A percentile compares a stretch with the other conserved stretches of the same genome.
Evolutionary conservation across 2,113 vertebrate species (phyloP).

Genomic region (Archilochus colubris): DNA sequence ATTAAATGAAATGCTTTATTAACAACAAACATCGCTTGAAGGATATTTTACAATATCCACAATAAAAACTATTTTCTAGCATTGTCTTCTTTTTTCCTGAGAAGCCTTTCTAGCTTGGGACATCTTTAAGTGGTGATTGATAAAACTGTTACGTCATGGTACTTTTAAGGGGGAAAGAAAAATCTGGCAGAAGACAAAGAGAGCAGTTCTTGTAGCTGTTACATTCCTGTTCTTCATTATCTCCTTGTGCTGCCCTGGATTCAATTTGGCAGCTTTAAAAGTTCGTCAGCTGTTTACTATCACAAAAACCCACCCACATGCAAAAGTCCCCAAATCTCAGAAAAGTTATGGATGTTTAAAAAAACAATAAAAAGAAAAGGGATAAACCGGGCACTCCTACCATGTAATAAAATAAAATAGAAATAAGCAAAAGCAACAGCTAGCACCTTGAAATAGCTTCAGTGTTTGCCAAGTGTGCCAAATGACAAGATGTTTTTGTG

Average conservation of each 20-base stretch:
- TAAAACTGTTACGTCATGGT: slow-evolving; percentile 45
- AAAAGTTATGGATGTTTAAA: neutral
- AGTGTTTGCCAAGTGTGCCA: slow-evolving; percentile 13
- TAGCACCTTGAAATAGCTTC: neutral
- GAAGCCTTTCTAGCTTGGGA: neutral
- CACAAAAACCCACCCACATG: slow-evolving; percentile 64
- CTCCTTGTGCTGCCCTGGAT: slow-evolving; percentile 52
- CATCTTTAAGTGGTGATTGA: neutral
- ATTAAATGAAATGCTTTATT: slow-evolving; percentile 39
- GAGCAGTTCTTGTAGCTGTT: slow-evolving; percentile 41
- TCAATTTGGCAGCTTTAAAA: slow-evolving; percentile 61
- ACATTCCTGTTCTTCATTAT: slow-evolving; percentile 67
- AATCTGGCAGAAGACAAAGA: slow-evolving; percentile 16
- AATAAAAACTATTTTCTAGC: neutral
- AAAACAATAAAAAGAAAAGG: neutral
- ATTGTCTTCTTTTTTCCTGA: neutral
- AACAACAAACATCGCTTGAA: neutral
- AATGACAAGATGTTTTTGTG: neutral
- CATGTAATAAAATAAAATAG: neutral
- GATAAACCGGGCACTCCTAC: neutral
- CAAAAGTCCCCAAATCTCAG: slow-evolving; percentile 48
- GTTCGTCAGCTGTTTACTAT: slow-evolving; percentile 67
- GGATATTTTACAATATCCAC: neutral
- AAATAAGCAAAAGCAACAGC: neutral
- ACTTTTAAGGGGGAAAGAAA: slow-evolving; percentile 32